A percentile compares a stretch with the other conserved stretches of the same genome.
phyloP scores from a whole-genome alignment of 1,140 invertebrate species.

The Drosophila parabipectinata region DNA sequence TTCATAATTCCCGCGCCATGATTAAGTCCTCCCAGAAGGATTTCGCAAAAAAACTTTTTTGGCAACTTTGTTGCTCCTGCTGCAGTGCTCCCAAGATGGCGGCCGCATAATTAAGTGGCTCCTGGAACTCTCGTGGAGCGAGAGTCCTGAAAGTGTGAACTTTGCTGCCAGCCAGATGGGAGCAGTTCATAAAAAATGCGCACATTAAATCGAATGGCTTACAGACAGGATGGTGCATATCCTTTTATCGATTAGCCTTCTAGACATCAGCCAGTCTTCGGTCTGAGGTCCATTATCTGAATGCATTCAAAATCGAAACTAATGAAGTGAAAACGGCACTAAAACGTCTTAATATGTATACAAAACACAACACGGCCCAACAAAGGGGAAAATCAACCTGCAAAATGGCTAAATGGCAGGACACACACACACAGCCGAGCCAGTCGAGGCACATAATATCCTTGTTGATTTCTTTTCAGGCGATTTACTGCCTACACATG shows the following conservation, averaged over 20 bases:
- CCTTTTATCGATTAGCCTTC: slow-evolving; percentile 5
- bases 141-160: slow-evolving; percentile 50
- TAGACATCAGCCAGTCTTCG: slow-evolving; percentile 1
- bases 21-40: slow-evolving; percentile 55
- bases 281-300: neutral
- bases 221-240: slow-evolving; percentile 2
- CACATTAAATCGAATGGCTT: neutral
- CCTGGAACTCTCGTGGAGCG: neutral
- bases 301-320: slow-evolving; percentile 72
- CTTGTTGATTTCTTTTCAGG: slow-evolving; percentile 81
- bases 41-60: slow-evolving; percentile 38
- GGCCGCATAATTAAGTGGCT: slow-evolving; percentile 66
- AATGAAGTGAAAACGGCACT: slow-evolving; percentile 83
- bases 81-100: slow-evolving; percentile 37
- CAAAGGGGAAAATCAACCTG: slow-evolving; percentile 56
- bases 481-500: slow-evolving; percentile 80
- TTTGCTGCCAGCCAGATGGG: slow-evolving; percentile 39
- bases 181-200: slow-evolving; percentile 37
- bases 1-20: slow-evolving; percentile 79
- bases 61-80: slow-evolving; percentile 41
- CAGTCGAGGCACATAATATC: slow-evolving; percentile 67
- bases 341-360: slow-evolving; percentile 79
- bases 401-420: slow-evolving; percentile 51
- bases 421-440: neutral
- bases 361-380: slow-evolving; percentile 1